A percentile compares a stretch with the other conserved stretches of the same genome.
Conservation (phyloP, 2,888 invertebrate genomes). For the Athalia circularis region DNA sequence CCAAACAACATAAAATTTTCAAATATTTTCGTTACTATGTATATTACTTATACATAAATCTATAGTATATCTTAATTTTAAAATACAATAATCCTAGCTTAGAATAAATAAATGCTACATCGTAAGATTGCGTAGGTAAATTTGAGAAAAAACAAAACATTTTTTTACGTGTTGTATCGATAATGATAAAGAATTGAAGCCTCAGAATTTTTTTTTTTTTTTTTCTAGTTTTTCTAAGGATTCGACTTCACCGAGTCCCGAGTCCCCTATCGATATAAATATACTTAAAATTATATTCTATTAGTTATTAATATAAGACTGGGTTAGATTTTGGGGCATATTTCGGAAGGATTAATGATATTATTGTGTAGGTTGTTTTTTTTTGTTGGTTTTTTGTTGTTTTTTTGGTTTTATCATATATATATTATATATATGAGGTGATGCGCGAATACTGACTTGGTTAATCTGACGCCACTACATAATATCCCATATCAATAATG, state of each 20-base stretch:
- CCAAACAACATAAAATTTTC: too few relatives aligned
- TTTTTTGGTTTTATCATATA: not conserved
- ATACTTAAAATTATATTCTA: not conserved
- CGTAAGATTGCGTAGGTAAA: conserved; percentile 35
- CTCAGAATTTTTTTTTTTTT: not conserved
- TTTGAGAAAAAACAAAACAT: not conserved
- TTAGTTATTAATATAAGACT: conserved; percentile 6
- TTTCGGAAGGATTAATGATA: not conserved
- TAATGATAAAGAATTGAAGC: not conserved
- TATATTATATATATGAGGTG: conserved; percentile 23
- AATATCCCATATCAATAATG: conserved; percentile 26
- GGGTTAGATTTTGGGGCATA: conserved; percentile 18
- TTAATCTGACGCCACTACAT: conserved; percentile 38
- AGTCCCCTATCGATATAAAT: conserved; percentile 8
- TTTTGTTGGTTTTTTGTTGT: not conserved
- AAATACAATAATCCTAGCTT: conserved; percentile 32
- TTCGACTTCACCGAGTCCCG: not conserved
- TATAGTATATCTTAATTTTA: too few relatives aligned
- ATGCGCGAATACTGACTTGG: conserved; percentile 47
- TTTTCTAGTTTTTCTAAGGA: too few relatives aligned
- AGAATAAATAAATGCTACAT: conserved; percentile 41
- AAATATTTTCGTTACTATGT: too few relatives aligned
- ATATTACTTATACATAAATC: too few relatives aligned
- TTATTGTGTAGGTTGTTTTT: not conserved
- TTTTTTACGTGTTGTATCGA: conserved; percentile 22